These are phyloP conservation scores for Heterochromis multidens DNA, from an alignment of 2,113 vertebrate species.

Conservation along the genomic window DNA sequence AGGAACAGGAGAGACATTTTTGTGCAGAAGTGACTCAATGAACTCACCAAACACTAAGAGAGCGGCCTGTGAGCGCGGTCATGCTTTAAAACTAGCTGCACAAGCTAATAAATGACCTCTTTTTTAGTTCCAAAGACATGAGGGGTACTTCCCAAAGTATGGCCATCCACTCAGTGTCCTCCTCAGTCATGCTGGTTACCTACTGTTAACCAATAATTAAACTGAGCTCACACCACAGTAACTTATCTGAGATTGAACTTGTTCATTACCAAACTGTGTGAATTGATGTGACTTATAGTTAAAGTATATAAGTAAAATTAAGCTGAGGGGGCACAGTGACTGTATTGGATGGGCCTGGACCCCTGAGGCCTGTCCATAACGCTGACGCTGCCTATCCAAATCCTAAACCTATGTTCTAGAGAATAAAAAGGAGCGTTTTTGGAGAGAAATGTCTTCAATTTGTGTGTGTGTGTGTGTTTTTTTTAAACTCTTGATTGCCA, in stretches of 20 bases:
- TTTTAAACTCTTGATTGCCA: not conserved
- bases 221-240: not conserved
- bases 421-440: not conserved
- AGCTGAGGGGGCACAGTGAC: too few species aligned
- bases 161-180: not conserved
- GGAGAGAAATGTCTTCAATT: not conserved
- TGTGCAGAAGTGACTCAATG: not conserved
- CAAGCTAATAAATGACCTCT: not conserved
- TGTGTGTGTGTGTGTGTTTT: not conserved
- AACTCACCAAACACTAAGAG: not conserved
- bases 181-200: not conserved
- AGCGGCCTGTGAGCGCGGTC: not conserved
- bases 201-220: not conserved
- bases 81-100: not conserved
- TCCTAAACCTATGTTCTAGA: not conserved
- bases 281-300: not conserved
- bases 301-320: not conserved
- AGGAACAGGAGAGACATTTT: not conserved
- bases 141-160: not conserved
- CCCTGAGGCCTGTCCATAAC: not conserved
- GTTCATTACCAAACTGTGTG: not conserved
- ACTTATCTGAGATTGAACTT: not conserved
- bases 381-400: not conserved
- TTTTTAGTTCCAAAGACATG: not conserved
- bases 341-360: not conserved